Evolutionary conservation across 2,113 vertebrate genomes (phyloP), one percentile per base, ranked within the genome.

Genomic region (Rhea americana): DNA sequence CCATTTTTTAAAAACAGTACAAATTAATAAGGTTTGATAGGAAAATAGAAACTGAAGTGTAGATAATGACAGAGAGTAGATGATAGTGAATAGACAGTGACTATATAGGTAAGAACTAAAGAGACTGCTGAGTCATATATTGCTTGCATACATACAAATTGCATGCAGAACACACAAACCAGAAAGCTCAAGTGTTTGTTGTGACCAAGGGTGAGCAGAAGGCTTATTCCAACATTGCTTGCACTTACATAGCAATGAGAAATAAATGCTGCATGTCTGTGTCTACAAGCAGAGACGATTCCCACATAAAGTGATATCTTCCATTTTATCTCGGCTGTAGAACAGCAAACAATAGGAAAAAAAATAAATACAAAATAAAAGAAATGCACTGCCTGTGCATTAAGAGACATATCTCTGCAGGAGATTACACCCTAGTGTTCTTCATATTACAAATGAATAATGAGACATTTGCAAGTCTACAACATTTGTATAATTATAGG

Each of bases 281-380:
- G 96, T 11, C 97, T 97, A 81, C 95, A 96, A n/a, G 82, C 77
- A 3, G 98, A 97, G 53, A 98, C 98, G 56, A 98, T 97, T 43
- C 98, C 97, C 7, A 97, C 85, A 43, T 98, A 98, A 78, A 98
- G 96, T 35, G 97, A 97, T 32, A 98, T 96, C 90, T 98, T 98
- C 97, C 97, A 98, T 94, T 98, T 98, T 82, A 97, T 97, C 80
- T 98, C 98, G 61, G 96, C 97, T 98, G 88, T 43, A 92, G 61
- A 94, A 78, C 43, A 55, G 53, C 14, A 55, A 55, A 77, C 10
- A 70, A 45, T 32, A 56, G 13, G 53, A 51, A 82, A 43, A 56
- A 43, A 56, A 56, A 3, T 7, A 47, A 63, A 48, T 26, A 43
- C 6, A 68, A 65, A 87, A 51, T n/a, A 92, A 43, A 50, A 80